Base-by-base conservation (phyloP, 2,797 vertebrate genomes). In the Rhinatrema bivittatum region DNA sequence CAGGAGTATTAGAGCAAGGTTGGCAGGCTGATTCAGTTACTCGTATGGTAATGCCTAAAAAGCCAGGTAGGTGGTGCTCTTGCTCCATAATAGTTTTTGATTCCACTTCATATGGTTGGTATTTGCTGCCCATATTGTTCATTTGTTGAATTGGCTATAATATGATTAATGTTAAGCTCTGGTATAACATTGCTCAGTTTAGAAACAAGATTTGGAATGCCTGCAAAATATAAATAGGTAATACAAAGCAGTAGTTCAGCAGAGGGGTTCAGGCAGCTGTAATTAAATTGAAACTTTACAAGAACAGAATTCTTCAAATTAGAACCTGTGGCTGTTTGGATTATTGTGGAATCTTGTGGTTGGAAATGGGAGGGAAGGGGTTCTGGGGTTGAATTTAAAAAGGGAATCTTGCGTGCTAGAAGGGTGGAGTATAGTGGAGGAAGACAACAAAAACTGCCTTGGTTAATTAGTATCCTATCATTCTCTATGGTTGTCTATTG, bases 31-130 rank as follows among this genome's bases (percentile, higher is more conserved):
- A 98, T 62, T 91, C 91, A 4, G 53, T 78, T 16, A 94, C 94
- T 11, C 85, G 92, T 36, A 98, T 98, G 93, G 90, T 99, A 42
- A 88, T 97, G 85, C 94, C 94, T 36, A 91, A 91, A 65, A 99
- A 95, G 56, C 89, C 93, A 51, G 95, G 96, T 98, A 87, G 87
- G 91, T 80, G 86, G 80, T 50, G 62, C 76, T 78, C 25, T 76
- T 68, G 30, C 3, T 46, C 58, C 29, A 4, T 7, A 3, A 5
- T 2, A 1, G 16, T 16, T 1, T 5, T 1, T 4, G 10, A 7
- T 23, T 25, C 10, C 12, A 7, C 4, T 0, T 20, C 15, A 9
- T n/a, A n/a, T 2, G 2, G 20, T 16, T 5, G 10, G 24, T 4
- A 5, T n/a, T n/a, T n/a, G n/a, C n/a, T n/a, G n/a, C n/a, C n/a